Percentiles rank a stretch among this genome's conserved stretches.
These are phyloP conservation scores for Pachymerium ferrugineum DNA, from an alignment of 2,888 invertebrate species.

Conservation along the genomic window DNA sequence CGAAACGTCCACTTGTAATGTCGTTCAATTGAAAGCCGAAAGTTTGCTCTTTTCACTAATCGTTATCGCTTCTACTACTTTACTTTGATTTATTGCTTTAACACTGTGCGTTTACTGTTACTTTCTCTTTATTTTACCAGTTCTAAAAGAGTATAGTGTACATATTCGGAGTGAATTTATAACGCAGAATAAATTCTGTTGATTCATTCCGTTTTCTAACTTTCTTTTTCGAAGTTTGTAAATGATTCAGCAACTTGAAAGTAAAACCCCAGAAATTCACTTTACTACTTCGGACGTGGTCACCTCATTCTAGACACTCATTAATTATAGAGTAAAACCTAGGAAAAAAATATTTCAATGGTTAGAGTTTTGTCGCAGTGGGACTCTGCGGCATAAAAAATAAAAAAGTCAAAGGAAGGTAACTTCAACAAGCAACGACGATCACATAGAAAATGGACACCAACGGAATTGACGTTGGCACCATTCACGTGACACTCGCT, in stretches of 20 bases:
- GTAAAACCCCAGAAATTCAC: neutral
- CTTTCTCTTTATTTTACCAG: too few relatives aligned
- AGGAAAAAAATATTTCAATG: neutral
- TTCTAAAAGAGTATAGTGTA: too few relatives aligned
- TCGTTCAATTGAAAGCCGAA: too few relatives aligned
- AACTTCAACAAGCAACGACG: neutral
- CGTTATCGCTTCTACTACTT: too few relatives aligned
- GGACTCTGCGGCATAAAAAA: neutral
- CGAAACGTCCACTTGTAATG: too few relatives aligned
- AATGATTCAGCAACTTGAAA: neutral
- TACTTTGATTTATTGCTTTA: too few relatives aligned
- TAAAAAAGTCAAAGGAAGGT: neutral
- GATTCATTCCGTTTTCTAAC: neutral
- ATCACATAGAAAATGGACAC: neutral
- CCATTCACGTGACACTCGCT: neutral
- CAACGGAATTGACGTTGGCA: neutral
- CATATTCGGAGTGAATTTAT: neutral
- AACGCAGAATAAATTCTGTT: neutral
- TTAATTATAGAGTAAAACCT: neutral
- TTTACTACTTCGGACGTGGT: neutral
- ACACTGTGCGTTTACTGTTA: too few relatives aligned
- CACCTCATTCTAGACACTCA: neutral
- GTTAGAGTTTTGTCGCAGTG: neutral
- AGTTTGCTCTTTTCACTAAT: too few relatives aligned
- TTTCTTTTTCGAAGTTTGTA: neutral